phyloP scores from a whole-genome alignment of 2,797 vertebrate genomes.

The Crenuchus spilurus region DNA sequence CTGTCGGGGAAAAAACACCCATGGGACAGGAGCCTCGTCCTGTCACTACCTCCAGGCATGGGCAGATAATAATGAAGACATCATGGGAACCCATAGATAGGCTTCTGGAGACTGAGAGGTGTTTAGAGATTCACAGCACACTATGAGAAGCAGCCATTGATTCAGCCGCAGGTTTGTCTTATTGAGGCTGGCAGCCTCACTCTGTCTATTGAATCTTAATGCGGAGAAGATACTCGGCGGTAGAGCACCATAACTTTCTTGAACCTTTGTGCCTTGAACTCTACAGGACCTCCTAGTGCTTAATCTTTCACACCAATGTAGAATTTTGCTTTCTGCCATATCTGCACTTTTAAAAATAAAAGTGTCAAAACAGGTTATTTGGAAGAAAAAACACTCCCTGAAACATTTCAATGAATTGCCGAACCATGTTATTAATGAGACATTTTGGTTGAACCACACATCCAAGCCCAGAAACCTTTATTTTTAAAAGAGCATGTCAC shows the following conservation, averaged over 20 bases:
- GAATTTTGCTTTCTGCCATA: background rate
- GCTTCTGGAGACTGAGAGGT: slow-evolving; percentile 59
- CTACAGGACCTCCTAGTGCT: background rate
- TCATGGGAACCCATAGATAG: slow-evolving; percentile 68
- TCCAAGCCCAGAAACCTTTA: too few species aligned
- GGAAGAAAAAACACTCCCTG: too few species aligned
- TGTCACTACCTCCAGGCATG: slow-evolving; percentile 62
- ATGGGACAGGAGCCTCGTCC: slow-evolving; percentile 69
- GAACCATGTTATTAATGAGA: too few species aligned
- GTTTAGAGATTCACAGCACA: slow-evolving; percentile 60
- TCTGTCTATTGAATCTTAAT: slow-evolving; percentile 57
- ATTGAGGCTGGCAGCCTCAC: slow-evolving; percentile 58
- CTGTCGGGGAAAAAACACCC: slow-evolving; percentile 57
- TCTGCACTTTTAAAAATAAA: background rate
- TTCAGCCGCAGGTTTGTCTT: slow-evolving; percentile 63
- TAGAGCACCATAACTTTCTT: background rate
- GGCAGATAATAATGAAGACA: slow-evolving; percentile 73
- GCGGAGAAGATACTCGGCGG: slow-evolving; percentile 18
- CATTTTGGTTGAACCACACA: too few species aligned
- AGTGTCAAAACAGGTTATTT: too few species aligned
- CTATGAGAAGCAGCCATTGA: slow-evolving; percentile 57
- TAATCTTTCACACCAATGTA: background rate
- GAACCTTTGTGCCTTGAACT: slow-evolving; percentile 8
- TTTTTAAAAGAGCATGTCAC: too few species aligned
- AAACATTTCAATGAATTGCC: too few species aligned